These are phyloP conservation scores for Strigamia crassipes DNA, from an alignment of 2,888 invertebrate genomes.

Conservation along the genomic window DNA sequence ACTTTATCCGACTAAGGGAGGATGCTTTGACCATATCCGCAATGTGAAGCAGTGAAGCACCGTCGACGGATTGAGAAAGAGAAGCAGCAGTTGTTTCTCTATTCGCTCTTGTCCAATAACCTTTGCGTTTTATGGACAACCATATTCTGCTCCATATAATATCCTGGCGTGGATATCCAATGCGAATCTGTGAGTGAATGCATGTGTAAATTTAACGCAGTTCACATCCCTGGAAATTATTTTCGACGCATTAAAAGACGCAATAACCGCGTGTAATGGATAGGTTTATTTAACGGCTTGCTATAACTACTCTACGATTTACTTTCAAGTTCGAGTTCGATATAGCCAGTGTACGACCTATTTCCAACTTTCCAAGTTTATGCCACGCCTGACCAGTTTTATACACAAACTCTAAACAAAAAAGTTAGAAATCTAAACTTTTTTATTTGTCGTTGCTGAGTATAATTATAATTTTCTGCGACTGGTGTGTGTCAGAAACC, in stretches of 20 bases:
- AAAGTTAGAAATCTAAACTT: not conserved
- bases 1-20: not conserved
- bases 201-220: not conserved
- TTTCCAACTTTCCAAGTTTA: not conserved
- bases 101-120: not conserved
- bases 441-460: not conserved
- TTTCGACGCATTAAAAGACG: not conserved
- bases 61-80: not conserved
- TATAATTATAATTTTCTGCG: not conserved
- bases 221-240: constrained; percentile 4
- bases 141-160: constrained; percentile 10
- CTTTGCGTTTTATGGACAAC: constrained; percentile 1
- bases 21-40: constrained; percentile 10
- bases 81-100: constrained; percentile 4
- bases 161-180: not conserved
- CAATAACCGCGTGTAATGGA: constrained; percentile 3
- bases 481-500: not conserved
- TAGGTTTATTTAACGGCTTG: constrained; percentile 10
- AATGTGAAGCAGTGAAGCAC: constrained; percentile 4
- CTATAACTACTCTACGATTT: not conserved
- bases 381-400: not conserved
- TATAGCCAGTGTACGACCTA: not conserved
- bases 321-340: not conserved
- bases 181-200: not conserved
- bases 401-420: not conserved